Base-by-base conservation (phyloP, 2,113 vertebrate species). In the Notarius lentiginosus region DNA sequence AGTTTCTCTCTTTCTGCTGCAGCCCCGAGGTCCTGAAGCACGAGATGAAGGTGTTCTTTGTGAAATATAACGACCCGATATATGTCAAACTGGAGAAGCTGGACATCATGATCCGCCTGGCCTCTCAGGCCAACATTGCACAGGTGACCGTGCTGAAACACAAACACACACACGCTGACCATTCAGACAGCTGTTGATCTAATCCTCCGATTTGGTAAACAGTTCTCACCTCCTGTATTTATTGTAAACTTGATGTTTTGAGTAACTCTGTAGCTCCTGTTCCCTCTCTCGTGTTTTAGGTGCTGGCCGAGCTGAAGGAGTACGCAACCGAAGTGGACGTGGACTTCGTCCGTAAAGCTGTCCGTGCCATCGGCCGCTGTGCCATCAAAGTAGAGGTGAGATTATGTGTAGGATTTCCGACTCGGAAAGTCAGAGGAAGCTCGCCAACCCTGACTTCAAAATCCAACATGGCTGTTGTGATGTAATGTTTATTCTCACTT, bases 61-160 rank as follows among this genome's bases (percentile, higher is more conserved):
- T 99, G n/a, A 99, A 99, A 91, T 99, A 99, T 93, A 99, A 99
- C 0, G 98, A 99, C 92, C 98, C 98, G 11, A 99, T 99, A 90
- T 99, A 99, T 0, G 98, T 99, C 92, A 99, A 99, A 90, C 95
- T 99, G 93, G 98, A 99, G 94, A 99, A 99, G 83, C 94, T 99
- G 93, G 98, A 99, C 93, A 99, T 99, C 92, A 99, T 99, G 98
- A 99, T 99, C 92, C 97, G 98, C 66, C 92, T 99, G 86, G 98
- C 98, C 30, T 99, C 98, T 9, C 98, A 99, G 91, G 98, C 98
- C 89, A 99, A 99, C 93, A 99, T 99, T 0, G 97, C 98, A 22
- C 98, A 99, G 98, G 98, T 99, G 15, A 88, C 41, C 81, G 17
- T 6, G 0, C 2, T 34, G 47, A 34, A 47, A 51, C 72, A 49